These are phyloP conservation scores for Oncopeltus fasciatus DNA, from an alignment of 1,140 invertebrate species.

Conservation along the genomic window DNA sequence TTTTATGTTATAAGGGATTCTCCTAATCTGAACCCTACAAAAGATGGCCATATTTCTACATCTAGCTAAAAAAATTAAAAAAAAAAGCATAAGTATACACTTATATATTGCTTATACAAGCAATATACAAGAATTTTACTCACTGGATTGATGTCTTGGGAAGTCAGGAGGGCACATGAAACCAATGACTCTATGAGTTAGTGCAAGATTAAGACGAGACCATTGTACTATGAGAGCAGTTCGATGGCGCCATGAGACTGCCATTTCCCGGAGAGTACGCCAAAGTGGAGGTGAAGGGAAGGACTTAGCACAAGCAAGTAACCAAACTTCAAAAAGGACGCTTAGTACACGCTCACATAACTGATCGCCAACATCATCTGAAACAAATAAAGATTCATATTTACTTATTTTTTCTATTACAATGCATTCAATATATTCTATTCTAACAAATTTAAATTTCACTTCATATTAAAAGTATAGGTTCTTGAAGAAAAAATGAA, in stretches of 20 bases:
- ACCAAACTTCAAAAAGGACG: conserved; percentile 89
- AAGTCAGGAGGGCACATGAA: conserved; percentile 82
- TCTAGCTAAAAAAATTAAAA: too few species aligned
- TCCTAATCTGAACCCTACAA: too few species aligned
- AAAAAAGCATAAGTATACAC: too few species aligned
- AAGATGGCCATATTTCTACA: too few species aligned
- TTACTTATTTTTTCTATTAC: too few species aligned
- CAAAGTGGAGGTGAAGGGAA: conserved; percentile 87
- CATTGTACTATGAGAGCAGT: conserved; percentile 85
- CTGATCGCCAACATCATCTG: conserved; percentile 85
- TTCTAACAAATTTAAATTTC: too few species aligned
- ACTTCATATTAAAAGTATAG: too few species aligned
- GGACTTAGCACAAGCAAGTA: conserved; percentile 72
- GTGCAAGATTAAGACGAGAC: conserved; percentile 80
- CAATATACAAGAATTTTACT: conserved; percentile 27
- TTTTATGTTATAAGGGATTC: too few species aligned
- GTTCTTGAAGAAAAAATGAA: too few species aligned
- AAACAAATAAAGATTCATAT: conserved; percentile 8
- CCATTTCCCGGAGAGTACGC: conserved; percentile 88
- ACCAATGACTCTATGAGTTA: conserved; percentile 67
- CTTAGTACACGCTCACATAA: conserved; percentile 84
- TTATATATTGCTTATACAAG: too few species aligned
- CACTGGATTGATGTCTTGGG: conserved; percentile 71
- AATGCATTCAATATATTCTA: too few species aligned
- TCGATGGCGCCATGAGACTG: conserved; percentile 83